Conservation (phyloP, 2,797 vertebrate species). For the Okamejei kenojei region DNA sequence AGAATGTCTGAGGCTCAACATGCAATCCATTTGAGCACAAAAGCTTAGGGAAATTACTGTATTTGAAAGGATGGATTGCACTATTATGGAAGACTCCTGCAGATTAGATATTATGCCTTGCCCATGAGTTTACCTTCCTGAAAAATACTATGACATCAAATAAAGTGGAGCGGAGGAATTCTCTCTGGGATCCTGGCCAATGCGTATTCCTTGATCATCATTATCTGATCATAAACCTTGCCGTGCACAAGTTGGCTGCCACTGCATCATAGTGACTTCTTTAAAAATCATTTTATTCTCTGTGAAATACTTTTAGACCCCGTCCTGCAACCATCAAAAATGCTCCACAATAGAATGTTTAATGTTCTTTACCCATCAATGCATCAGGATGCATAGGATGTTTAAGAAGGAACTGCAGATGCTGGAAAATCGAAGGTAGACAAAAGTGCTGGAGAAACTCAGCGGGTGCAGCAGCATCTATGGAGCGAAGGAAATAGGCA, state of each 20-base stretch:
- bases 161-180: neutral
- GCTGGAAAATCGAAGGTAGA: too few species aligned
- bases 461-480: too few species aligned
- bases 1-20: neutral
- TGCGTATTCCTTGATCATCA: neutral
- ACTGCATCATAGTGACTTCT: neutral
- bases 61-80: neutral
- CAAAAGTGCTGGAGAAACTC: too few species aligned
- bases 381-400: neutral
- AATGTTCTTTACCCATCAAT: neutral
- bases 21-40: neutral
- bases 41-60: too few species aligned
- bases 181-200: neutral
- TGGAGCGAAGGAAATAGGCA: too few species aligned
- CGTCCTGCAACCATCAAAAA: neutral
- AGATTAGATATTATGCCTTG: neutral
- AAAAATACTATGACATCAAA: neutral
- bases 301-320: neutral
- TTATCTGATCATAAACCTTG: neutral
- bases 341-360: neutral
- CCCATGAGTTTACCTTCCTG: neutral
- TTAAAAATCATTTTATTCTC: neutral
- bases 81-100: neutral
- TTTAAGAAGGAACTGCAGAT: too few species aligned
- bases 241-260: neutral